These are phyloP conservation scores for Euproctis similis DNA, from an alignment of 2,888 invertebrate genomes.

Conservation along the genomic window DNA sequence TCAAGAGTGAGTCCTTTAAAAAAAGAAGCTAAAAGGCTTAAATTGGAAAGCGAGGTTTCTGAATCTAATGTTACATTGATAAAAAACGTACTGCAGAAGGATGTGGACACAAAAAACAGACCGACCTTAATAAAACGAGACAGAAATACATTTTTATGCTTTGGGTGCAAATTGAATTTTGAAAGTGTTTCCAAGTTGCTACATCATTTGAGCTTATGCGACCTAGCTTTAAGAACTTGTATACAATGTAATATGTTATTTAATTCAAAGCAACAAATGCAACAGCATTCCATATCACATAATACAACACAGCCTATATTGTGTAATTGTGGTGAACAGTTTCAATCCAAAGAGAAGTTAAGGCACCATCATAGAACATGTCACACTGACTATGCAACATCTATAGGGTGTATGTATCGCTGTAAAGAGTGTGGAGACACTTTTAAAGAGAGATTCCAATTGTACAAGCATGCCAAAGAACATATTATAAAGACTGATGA, in stretches of 20 bases:
- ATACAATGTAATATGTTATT: conserved; percentile 49
- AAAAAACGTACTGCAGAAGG: conserved; percentile 51
- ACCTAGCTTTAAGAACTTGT: conserved; percentile 51
- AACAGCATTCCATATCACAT: conserved; percentile 48
- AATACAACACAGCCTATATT: conserved; percentile 26
- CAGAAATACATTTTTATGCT: conserved; percentile 40
- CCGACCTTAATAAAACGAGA: conserved; percentile 17
- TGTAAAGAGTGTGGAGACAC: conserved; percentile 58
- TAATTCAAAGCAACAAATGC: conserved; percentile 57
- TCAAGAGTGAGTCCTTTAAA: conserved; percentile 55
- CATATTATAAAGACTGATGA: conserved; percentile 49
- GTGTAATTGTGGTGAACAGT: conserved; percentile 51
- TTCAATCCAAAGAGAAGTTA: conserved; percentile 40
- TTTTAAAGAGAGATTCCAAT: conserved; percentile 47
- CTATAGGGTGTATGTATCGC: conserved; percentile 44
- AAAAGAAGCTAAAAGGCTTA: conserved; percentile 34
- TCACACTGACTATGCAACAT: conserved; percentile 39
- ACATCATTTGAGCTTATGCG: conserved; percentile 57
- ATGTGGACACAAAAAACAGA: conserved; percentile 37
- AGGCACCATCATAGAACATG: conserved; percentile 48
- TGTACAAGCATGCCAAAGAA: conserved; percentile 55
- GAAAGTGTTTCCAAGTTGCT: conserved; percentile 47
- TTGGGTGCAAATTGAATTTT: conserved; percentile 52
- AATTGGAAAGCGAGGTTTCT: conserved; percentile 51
- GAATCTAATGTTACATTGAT: conserved; percentile 58